These are phyloP conservation scores for Stegostoma tigrinum DNA, from an alignment of 2,113 vertebrate genomes.

Conservation along the genomic window DNA sequence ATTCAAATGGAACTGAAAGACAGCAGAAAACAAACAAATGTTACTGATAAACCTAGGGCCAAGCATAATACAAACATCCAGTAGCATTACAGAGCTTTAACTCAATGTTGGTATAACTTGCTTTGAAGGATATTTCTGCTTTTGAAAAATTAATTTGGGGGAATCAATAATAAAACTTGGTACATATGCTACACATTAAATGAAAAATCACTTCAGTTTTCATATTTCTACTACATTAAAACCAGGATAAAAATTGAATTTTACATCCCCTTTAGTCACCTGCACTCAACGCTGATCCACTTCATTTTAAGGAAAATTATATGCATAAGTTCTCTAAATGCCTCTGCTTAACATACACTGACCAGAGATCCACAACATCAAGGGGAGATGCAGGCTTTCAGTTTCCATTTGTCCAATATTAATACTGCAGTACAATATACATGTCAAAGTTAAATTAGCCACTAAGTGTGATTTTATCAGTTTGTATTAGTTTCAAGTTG, in stretches of 20 bases:
- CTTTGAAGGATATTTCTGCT: background rate
- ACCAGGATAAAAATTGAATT: background rate
- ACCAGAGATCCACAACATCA: background rate
- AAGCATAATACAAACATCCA: background rate
- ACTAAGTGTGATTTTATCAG: background rate
- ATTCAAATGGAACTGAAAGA: conserved; percentile 76
- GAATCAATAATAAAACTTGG: background rate
- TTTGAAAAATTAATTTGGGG: background rate
- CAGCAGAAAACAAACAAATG: background rate
- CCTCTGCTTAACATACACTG: background rate
- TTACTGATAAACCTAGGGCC: background rate
- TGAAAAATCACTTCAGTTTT: background rate
- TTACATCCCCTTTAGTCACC: background rate
- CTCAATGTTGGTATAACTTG: background rate
- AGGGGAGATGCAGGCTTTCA: background rate
- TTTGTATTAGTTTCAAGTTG: background rate
- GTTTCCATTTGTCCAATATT: background rate
- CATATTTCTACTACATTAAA: background rate
- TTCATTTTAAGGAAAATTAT: background rate
- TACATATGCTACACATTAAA: background rate
- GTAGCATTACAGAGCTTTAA: background rate
- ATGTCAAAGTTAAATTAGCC: background rate
- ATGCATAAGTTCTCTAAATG: background rate
- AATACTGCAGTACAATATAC: background rate
- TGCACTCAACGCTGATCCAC: background rate